Base-by-base conservation (phyloP, 2,113 vertebrate species). In the Podocnemis expansa region DNA sequence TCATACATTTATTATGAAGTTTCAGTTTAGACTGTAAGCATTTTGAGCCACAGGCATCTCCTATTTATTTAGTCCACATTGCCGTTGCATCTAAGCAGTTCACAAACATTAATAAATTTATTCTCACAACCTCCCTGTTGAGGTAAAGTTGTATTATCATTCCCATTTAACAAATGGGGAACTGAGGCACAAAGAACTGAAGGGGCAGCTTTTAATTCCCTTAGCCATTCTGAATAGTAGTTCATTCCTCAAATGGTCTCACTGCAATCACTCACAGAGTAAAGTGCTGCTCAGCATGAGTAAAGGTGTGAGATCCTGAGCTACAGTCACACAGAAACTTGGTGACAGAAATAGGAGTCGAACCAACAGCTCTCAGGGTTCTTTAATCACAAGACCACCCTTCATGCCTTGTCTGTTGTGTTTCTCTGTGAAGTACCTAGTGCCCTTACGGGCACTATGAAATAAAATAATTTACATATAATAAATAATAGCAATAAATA, bases 401-500 rank as follows among this genome's bases (percentile, higher is more conserved):
- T 91, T 81, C 84, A 94, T 93, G 78, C n/a, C 63, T 7, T 89
- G 95, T 92, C 2, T 4, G 83, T 87, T 0, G n/a, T 52, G 2
- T 6, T 27, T 86, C 82, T 73, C 78, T 12, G 43, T 16, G 95
- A 96, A 97, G 94, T 97, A 96, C 88, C 91, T 9, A 14, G 6
- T 14, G 55, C 80, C 52, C 94, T 96, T 91, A 92, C 93, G 94
- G 94, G 97, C 56, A 94, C 90, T 93, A 96, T 96, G 90, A 97
- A 97, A 95, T 94, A 94, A 95, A 97, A 27, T 58, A 89, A 88
- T 87, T 95, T 86, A 47, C 89, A 75, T 63, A 60, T 60, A 82
- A 96, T 94, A 83, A 96, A 96, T 93, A 93, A 95, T 96, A 82
- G 88, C 94, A 96, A 96, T 94, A 96, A 96, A 97, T 95, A 94